Evolutionary conservation across 2,797 vertebrate genomes (phyloP), one percentile per base, ranked within the genome.

Genomic region (Pyrocephalus nanus): DNA sequence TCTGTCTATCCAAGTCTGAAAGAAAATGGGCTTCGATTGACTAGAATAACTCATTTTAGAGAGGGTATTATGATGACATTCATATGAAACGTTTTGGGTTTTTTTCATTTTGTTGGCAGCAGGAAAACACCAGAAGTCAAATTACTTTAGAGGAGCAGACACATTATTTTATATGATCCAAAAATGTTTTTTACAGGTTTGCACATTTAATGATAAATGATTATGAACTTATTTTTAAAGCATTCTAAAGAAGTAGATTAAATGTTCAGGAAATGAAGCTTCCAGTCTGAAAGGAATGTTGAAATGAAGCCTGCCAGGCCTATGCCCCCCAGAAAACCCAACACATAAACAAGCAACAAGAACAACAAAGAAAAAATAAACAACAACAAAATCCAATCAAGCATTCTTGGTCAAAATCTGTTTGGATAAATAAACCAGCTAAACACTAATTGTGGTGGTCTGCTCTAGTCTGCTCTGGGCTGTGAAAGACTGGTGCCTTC

Each of bases 321-420:
- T 25, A 15, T 0, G 0, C 2, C 11, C 4, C 1, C 3, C 2
- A 3, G 6, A 8, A 36, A 61, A 27, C 2, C 12, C 9, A 70
- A 40, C 6, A 51, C 4, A 51, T 5, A 71, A 61, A 29, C 3
- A 76, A 70, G 8, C 8, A 76, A 22, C 4, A 76, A 20, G 26
- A 38, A 45, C 40, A 57, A 34, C 14, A 22, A n/a, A 8, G 2
- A 18, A 32, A 66, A 19, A 1, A 10, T 3, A 30, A 30, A n/a
- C 38, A 25, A 2, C 15, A 27, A 14, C 2, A 9, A 20, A 53
- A 8, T 8, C 7, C 15, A 58, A 3, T 3, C 9, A 5, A 48
- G 47, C 12, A 12, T 48, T 48, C 22, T 25, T 47, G 69, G 36
- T 9, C 21, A 53, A 86, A 69, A 57, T 86, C 77, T 90, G 42